These are phyloP conservation scores for Rhinophrynus dorsalis DNA, from an alignment of 2,797 vertebrate species.

Conservation along the genomic window DNA sequence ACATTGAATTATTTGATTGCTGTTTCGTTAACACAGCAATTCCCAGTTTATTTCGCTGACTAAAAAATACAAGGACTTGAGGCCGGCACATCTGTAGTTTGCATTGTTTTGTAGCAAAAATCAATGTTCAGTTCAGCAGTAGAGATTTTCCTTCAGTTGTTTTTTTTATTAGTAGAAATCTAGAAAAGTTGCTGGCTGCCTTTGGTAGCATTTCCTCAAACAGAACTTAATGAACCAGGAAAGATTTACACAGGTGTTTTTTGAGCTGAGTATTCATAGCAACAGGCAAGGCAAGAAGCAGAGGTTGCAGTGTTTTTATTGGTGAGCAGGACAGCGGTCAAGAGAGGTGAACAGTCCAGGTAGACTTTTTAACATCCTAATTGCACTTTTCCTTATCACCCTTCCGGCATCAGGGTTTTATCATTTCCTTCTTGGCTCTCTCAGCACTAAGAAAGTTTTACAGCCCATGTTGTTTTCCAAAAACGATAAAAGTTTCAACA, in stretches of 20 bases:
- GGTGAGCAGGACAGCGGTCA: neutral
- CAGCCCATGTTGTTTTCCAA: slow-evolving; percentile 5
- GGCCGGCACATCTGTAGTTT: too few relatives aligned
- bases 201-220: neutral
- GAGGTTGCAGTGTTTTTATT: slow-evolving; percentile 5
- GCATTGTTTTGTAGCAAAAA: too few relatives aligned
- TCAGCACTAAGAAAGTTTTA: neutral
- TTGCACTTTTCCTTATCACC: slow-evolving; percentile 12
- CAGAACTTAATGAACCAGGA: neutral
- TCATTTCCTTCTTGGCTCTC: slow-evolving; percentile 33
- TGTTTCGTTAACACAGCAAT: too few relatives aligned
- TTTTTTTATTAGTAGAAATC: neutral
- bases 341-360: slow-evolving; percentile 19
- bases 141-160: too few relatives aligned
- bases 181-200: neutral
- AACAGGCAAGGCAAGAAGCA: slow-evolving; percentile 18
- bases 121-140: too few relatives aligned
- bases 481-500: slow-evolving; percentile 18
- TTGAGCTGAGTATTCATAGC: too few relatives aligned
- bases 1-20: too few relatives aligned
- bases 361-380: slow-evolving; percentile 8
- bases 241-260: neutral
- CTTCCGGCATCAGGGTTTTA: slow-evolving; percentile 31
- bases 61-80: too few relatives aligned
- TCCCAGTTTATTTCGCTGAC: too few relatives aligned